Evolutionary conservation across 1,140 invertebrate genomes (phyloP).

Genomic region (Scaptomyza montana): DNA sequence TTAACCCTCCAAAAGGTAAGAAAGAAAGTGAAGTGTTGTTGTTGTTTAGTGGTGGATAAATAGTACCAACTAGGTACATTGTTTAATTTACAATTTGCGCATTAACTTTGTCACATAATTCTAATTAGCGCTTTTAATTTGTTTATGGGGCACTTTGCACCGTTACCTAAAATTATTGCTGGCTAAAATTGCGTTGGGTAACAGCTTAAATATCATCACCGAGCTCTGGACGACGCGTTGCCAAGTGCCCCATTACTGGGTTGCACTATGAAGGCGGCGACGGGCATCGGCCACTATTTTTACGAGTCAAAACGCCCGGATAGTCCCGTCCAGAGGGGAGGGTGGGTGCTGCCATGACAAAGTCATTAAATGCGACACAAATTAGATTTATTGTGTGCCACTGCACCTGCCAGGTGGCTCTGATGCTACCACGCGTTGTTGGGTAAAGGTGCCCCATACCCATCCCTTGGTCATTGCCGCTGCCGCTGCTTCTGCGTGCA

Average conservation of each 20-base stretch:
- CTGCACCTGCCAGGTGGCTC: constrained; percentile 69
- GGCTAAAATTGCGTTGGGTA: constrained; percentile 72
- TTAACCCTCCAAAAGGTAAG: constrained; percentile 38
- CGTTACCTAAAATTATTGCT: constrained; percentile 77
- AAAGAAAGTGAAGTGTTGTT: constrained; percentile 2
- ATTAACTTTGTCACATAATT: constrained; percentile 82
- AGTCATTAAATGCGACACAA: constrained; percentile 83
- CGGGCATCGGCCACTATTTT: constrained; percentile 56
- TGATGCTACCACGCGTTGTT: constrained; percentile 3
- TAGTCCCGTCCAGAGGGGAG: constrained; percentile 33
- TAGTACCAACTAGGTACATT: constrained; percentile 41
- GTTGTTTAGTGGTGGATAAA: too few relatives aligned
- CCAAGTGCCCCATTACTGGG: constrained; percentile 69
- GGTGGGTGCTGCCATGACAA: constrained; percentile 64
- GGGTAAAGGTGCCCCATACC: constrained; percentile 3
- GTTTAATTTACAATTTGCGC: constrained; percentile 82
- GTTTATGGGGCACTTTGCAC: constrained; percentile 78
- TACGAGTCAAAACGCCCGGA: constrained; percentile 46
- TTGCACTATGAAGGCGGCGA: constrained; percentile 12
- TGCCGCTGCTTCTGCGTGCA: constrained; percentile 11
- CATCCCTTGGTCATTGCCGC: neutral
- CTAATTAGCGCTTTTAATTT: constrained; percentile 82
- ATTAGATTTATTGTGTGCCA: constrained; percentile 83
- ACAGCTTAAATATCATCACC: constrained; percentile 73
- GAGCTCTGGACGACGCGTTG: constrained; percentile 26